These are phyloP conservation scores for Drosophila ironensis DNA, from an alignment of 1,140 invertebrate genomes.

Conservation along the genomic window DNA sequence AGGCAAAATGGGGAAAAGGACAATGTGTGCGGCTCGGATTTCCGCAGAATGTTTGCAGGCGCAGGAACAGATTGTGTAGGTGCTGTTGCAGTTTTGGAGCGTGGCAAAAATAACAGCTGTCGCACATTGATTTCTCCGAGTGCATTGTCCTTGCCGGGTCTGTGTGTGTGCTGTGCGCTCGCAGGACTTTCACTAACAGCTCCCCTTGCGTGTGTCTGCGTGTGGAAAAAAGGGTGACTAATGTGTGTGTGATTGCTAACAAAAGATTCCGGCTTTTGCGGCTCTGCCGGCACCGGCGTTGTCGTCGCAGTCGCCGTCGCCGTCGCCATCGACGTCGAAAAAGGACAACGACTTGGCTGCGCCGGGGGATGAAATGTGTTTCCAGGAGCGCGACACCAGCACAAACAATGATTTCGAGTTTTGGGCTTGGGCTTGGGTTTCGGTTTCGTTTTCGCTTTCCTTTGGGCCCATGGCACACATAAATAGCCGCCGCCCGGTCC, in stretches of 20 bases:
- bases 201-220: constrained; percentile 22
- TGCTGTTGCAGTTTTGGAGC: constrained; percentile 31
- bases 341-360: constrained; percentile 69
- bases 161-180: constrained; percentile 10
- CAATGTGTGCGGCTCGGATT: constrained; percentile 29
- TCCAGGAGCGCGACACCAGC: constrained; percentile 57
- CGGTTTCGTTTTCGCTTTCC: constrained; percentile 81
- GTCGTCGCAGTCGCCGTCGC: background rate
- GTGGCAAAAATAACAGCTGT: constrained; percentile 61
- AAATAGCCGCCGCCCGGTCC: constrained; percentile 72
- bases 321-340: constrained; percentile 27
- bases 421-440: background rate
- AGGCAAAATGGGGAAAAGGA: background rate
- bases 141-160: constrained; percentile 47
- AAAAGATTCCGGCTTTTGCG: constrained; percentile 80
- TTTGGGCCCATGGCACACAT: constrained; percentile 67
- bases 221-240: constrained; percentile 81
- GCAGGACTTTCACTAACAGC: constrained; percentile 79
- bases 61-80: constrained; percentile 31
- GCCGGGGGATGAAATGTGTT: constrained; percentile 66
- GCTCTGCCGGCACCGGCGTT: constrained; percentile 31
- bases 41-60: constrained; percentile 50
- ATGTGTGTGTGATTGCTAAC: constrained; percentile 81
- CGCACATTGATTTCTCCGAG: constrained; percentile 65
- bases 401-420: constrained; percentile 76